These are phyloP conservation scores for Hyles euphorbiae DNA, from an alignment of 1,140 invertebrate genomes.

Conservation along the genomic window DNA sequence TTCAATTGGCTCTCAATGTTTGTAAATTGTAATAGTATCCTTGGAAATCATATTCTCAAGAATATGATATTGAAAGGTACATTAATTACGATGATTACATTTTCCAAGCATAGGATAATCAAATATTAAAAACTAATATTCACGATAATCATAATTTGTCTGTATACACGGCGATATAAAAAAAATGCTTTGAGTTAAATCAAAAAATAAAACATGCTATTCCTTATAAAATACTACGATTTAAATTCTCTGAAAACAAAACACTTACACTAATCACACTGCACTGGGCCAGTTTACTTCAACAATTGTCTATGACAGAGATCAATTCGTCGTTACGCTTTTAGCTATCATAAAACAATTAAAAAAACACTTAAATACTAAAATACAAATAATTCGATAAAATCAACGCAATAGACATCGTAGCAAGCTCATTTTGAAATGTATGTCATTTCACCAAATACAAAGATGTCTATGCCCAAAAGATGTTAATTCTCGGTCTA, in stretches of 20 bases:
- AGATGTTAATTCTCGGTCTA: no score
- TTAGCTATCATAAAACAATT: slow-evolving; percentile 55
- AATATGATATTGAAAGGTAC: slow-evolving; percentile 63
- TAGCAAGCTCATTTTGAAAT: slow-evolving; percentile 12
- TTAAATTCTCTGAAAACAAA: slow-evolving; percentile 31
- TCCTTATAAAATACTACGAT: slow-evolving; percentile 32
- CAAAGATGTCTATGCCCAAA: no score
- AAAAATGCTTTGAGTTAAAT: slow-evolving; percentile 27
- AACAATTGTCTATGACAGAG: slow-evolving; percentile 60
- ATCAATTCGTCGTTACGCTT: slow-evolving; percentile 65
- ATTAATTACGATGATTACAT: slow-evolving; percentile 14
- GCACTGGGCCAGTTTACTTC: slow-evolving; percentile 57
- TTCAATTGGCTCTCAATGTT: slow-evolving; percentile 7
- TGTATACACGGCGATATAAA: slow-evolving; percentile 13
- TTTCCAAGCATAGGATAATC: slow-evolving; percentile 40
- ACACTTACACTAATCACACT: slow-evolving; percentile 30
- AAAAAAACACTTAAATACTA: slow-evolving; percentile 20
- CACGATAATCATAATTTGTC: slow-evolving; percentile 29
- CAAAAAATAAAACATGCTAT: slow-evolving; percentile 68
- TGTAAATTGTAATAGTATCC: slow-evolving; percentile 19
- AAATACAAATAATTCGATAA: slow-evolving; percentile 7
- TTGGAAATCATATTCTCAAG: slow-evolving; percentile 58
- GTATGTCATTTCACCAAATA: neutral
- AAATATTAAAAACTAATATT: slow-evolving; percentile 53
- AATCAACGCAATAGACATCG: slow-evolving; percentile 15